Percentiles rank a stretch among this genome's conserved stretches.
Conservation (phyloP, 2,797 vertebrate species). For the Siniperca obscura region DNA sequence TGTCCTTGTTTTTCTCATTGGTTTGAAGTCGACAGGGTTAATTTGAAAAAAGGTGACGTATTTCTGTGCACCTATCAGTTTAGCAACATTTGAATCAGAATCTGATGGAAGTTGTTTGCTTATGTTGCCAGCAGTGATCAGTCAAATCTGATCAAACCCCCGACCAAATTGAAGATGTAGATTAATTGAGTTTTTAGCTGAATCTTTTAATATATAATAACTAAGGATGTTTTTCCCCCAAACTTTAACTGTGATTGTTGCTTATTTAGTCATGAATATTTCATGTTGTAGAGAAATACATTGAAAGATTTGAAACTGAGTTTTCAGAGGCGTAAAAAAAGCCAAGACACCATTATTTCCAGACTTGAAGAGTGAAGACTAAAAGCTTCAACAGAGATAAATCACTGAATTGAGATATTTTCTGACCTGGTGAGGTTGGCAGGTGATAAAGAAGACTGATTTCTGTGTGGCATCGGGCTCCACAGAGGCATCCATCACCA, state of each 20-base stretch:
- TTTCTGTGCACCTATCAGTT: no score
- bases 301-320: background rate
- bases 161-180: background rate
- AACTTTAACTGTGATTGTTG: background rate
- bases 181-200: background rate
- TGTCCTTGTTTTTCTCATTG: background rate
- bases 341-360: background rate
- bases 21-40: background rate
- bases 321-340: background rate
- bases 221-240: no score
- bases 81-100: no score
- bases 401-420: background rate
- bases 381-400: background rate
- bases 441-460: constrained; percentile 89
- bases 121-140: no score
- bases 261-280: background rate
- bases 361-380: background rate
- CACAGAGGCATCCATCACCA: constrained; percentile 89
- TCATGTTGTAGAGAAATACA: background rate
- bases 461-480: constrained; percentile 83
- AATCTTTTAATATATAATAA: background rate
- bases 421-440: constrained; percentile 90
- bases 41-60: no score
- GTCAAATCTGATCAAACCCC: no score
- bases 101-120: no score